phyloP scores from a whole-genome alignment of 2,113 vertebrate genomes.

The Lates calcarifer region DNA sequence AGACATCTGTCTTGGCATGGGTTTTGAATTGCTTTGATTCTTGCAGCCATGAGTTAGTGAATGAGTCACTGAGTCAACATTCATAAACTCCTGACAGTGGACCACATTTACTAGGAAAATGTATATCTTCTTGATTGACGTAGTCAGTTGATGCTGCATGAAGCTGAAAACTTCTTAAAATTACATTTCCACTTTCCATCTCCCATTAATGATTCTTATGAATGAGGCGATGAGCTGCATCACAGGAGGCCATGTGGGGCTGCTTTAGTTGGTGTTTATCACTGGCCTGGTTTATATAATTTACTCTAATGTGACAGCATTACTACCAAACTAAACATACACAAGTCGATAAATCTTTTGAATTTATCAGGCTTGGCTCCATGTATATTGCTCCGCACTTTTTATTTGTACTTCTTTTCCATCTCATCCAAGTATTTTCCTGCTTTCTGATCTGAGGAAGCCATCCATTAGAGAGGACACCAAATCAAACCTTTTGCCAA shows the following conservation, averaged over 20 bases:
- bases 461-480: slow-evolving; percentile 47
- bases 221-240: background rate
- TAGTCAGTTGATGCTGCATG: background rate
- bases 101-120: background rate
- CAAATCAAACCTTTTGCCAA: slow-evolving; percentile 48
- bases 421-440: background rate
- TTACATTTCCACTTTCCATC: background rate
- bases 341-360: background rate
- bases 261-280: background rate
- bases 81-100: background rate
- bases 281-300: background rate
- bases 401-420: background rate
- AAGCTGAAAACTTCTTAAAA: background rate
- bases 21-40: background rate
- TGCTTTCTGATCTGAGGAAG: slow-evolving; percentile 32
- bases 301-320: background rate
- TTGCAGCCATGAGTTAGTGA: background rate
- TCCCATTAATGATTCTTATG: background rate
- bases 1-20: background rate
- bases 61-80: slow-evolving; percentile 1
- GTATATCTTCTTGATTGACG: background rate
- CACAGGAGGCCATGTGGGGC: too few relatives aligned
- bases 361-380: background rate
- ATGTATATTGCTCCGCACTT: background rate
- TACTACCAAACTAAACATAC: slow-evolving; percentile 5